Conservation (phyloP, 1,140 invertebrate species). For the Psilanteris sp. region DNA sequence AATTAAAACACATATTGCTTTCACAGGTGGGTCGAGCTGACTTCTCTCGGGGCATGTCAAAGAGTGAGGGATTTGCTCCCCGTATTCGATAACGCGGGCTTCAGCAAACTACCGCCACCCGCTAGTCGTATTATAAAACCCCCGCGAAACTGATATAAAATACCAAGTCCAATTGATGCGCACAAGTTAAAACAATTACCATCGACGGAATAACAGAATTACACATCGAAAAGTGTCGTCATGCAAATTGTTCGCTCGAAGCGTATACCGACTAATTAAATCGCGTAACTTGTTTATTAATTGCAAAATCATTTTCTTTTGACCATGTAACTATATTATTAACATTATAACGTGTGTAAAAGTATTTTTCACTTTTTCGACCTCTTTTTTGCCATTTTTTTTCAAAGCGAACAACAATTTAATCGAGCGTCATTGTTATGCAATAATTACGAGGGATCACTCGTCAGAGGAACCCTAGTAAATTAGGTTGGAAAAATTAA, state of each 20-base stretch:
- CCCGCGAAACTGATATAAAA: conserved; percentile 73
- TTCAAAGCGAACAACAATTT: neutral
- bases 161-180: conserved; percentile 31
- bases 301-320: conserved; percentile 33
- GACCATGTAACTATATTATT: conserved; percentile 27
- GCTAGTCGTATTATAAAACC: conserved; percentile 88
- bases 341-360: conserved; percentile 28
- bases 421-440: conserved; percentile 19
- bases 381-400: conserved; percentile 1
- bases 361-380: neutral
- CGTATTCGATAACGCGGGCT: conserved; percentile 90
- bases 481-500: conserved; percentile 35
- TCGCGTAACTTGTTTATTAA: conserved; percentile 48
- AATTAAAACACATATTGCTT: conserved; percentile 47
- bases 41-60: conserved; percentile 78
- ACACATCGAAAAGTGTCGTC: conserved; percentile 36
- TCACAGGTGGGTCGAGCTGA: conserved; percentile 74
- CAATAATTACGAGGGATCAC: conserved; percentile 12
- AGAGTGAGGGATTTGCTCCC: conserved; percentile 88
- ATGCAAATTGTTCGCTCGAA: conserved; percentile 28
- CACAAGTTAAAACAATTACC: conserved; percentile 28
- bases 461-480: neutral
- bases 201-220: conserved; percentile 44
- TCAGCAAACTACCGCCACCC: conserved; percentile 88
- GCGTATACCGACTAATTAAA: conserved; percentile 34